Evolutionary conservation across 2,888 invertebrate species (phyloP), one percentile per base, ranked within the genome.

Genomic region (Strigamia maritima): DNA sequence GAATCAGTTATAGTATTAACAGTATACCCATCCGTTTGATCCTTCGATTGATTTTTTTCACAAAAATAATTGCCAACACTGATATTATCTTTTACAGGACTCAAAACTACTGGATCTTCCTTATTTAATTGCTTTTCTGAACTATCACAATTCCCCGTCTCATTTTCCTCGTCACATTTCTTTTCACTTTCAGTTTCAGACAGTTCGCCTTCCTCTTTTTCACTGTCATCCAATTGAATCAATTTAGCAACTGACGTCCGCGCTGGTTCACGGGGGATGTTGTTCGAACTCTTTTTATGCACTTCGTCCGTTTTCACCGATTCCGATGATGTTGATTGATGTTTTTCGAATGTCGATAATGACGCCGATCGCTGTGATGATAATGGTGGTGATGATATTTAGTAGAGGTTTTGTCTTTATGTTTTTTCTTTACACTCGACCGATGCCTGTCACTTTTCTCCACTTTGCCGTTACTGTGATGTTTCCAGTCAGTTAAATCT

Each of bases 191-290:
- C 78, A 12, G 70, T 70, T 70, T 78, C 78, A 12, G 78, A 78
- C 7, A 78, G 2, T 74, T 78, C 78, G 10, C 78, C 78, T 74
- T 78, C 78, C 38, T 78, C 78, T 24, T 78, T 78, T 65, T 78
- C 78, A 40, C 78, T 78, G 10, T 74, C 74, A 38, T 74, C 31
- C 22, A 12, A 22, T n/a, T 60, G 60, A 60, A 26, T 78, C 60
- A 65, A 24, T 19, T 78, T 54, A 24, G 14, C 28, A 77, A n/a
- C 54, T 77, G 22, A 31, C 10, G 19, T 49, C 10, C 0, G 44
- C 8, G 49, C 22, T 19, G 24, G 19, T 77, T 24, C 22, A 31
- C 35, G 28, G 7, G 22, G 26, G 78, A 40, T 31, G n/a, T 22
- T 60, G 28, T 75, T 22, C 19, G 75, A 60, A 60, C 22, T 19